Conservation (phyloP, 1,140 invertebrate species). For the Nautilus pompilius region DNA sequence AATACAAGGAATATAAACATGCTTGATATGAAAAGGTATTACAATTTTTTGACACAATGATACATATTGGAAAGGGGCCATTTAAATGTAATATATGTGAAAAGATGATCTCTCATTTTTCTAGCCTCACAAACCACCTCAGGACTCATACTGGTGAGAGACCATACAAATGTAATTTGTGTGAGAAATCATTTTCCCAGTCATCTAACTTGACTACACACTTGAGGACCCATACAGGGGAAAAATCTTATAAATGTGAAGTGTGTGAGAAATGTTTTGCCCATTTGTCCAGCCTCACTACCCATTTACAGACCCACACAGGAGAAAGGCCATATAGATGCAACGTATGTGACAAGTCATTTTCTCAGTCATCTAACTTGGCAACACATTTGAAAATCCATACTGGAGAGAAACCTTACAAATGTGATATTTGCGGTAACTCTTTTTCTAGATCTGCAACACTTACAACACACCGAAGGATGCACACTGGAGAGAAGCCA, state of each 20-base stretch:
- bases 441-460: constrained; percentile 9
- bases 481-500: constrained; percentile 6
- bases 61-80: not conserved
- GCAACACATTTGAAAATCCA: not conserved
- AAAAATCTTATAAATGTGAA: not conserved
- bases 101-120: not conserved
- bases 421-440: constrained; percentile 38
- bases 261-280: not conserved
- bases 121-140: not conserved
- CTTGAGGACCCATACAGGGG: not conserved
- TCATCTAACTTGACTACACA: constrained; percentile 1
- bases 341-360: not conserved
- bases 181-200: not conserved
- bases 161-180: not conserved
- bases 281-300: not conserved
- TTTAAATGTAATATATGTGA: not conserved
- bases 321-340: not conserved
- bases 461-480: constrained; percentile 8
- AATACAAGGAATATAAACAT: too few species aligned
- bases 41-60: too few species aligned
- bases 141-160: not conserved
- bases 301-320: not conserved
- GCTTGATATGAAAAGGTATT: too few species aligned
- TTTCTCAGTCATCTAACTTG: not conserved
- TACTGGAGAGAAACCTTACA: constrained; percentile 33